Evolutionary conservation across 2,797 vertebrate genomes (phyloP), one percentile per base, ranked within the genome.

Genomic region (Vespertilio murinus): DNA sequence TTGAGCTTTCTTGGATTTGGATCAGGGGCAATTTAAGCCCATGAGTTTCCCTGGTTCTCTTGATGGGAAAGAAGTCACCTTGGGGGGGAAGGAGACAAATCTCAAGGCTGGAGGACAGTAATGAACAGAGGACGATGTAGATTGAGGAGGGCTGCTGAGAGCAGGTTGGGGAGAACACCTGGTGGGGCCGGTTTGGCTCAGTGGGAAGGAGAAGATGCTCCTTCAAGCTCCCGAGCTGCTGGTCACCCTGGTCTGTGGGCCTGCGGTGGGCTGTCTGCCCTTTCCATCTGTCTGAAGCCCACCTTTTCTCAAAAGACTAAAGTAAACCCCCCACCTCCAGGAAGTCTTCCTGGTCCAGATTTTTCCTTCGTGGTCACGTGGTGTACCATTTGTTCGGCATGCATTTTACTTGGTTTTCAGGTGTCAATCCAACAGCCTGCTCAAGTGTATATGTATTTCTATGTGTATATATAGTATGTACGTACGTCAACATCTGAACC

Each of bases 1-100:
- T 75, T 69, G 33, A 2, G 25, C 54, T 35, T 47, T 56, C 70
- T 88, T 92, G 23, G 40, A 67, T 88, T 69, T 92, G 64, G 67
- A 23, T 40, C 10, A 45, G 38, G 30, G 10, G n/a, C 64, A n/a
- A 25, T 35, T 88, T 78, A 95, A 89, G 23, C 45, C 17, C 28
- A 59, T 45, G n/a, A 75, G 35, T 65, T 87, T 73, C 65, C 87
- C 79, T 93, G 33, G 18, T 47, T 91, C 88, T 59, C n/a, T 54
- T 47, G 59, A 87, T 6, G 20, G 52, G 38, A 45, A 82, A 69
- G 35, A 49, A 90, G n/a, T 49, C 61, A 35, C 13, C 18, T 23
- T 73, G 8, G 2, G 12, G 5, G 35, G 25, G 28, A 13, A 8
- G 33, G 14, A 28, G 28, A 0, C 18, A 59, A 30, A 61, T 9